phyloP scores from a whole-genome alignment of 2,113 vertebrate genomes.

The Leptocoma aspasia region DNA sequence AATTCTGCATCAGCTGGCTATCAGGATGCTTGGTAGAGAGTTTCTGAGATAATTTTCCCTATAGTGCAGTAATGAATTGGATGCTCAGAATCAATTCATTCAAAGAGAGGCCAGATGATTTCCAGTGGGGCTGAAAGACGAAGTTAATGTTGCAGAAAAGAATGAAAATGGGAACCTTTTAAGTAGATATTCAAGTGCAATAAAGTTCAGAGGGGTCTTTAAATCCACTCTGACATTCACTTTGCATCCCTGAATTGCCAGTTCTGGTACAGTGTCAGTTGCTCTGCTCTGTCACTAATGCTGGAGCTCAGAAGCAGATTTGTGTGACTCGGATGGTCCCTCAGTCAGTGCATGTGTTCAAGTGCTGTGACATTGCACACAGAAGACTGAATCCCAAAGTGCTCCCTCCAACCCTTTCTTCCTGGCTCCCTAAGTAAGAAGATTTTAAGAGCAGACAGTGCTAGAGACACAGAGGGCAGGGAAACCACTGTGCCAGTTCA shows the following conservation, averaged over 20 bases:
- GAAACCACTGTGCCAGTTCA: background rate
- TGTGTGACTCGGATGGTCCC: fast-evolving
- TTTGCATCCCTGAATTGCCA: background rate
- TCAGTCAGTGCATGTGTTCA: fast-evolving
- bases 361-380: background rate
- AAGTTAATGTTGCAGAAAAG: background rate
- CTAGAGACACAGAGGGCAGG: background rate
- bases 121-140: background rate
- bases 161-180: background rate
- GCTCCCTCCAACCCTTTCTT: background rate
- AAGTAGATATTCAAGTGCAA: background rate
- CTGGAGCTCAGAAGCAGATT: background rate
- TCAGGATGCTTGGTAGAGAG: background rate
- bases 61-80: background rate
- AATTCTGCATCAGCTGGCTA: background rate
- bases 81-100: background rate
- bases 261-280: background rate
- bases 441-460: background rate
- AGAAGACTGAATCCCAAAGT: background rate
- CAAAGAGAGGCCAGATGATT: background rate
- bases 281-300: background rate
- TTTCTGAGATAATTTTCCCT: background rate
- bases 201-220: background rate
- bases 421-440: background rate
- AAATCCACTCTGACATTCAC: background rate